phyloP scores from a whole-genome alignment of 2,797 vertebrate species.

The Passerculus sandwichensis region DNA sequence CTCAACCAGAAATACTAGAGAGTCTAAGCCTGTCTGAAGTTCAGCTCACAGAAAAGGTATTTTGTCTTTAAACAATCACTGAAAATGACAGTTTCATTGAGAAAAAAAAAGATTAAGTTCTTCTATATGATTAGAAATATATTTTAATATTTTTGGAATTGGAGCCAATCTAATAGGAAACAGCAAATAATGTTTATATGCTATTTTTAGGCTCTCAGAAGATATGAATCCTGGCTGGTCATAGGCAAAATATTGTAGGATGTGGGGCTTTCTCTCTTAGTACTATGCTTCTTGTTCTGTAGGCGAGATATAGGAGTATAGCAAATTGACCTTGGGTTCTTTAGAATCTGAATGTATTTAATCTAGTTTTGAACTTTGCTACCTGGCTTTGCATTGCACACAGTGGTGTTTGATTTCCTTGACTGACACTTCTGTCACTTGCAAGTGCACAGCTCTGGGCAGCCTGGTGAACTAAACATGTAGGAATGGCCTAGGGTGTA shows the following conservation, averaged over 20 bases:
- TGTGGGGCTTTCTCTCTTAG: fast-evolving
- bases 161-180: not conserved
- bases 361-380: not conserved
- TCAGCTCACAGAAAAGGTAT: constrained; percentile 82
- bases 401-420: not conserved
- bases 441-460: not conserved
- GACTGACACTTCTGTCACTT: not conserved
- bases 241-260: not conserved
- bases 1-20: constrained; percentile 69
- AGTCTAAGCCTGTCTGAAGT: constrained; percentile 66
- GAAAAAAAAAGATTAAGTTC: not conserved
- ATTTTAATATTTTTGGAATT: not conserved
- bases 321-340: not conserved
- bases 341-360: not conserved
- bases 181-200: not conserved
- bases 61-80: not conserved
- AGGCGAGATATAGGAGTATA: not conserved
- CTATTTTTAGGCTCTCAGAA: not conserved
- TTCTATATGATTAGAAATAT: not conserved
- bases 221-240: not conserved
- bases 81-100: not conserved
- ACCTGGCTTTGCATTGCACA: not conserved
- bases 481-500: not conserved
- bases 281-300: not conserved
- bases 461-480: not conserved